Evolutionary conservation across 2,888 invertebrate genomes (phyloP).

Genomic region (Malthinus seriepunctatus): DNA sequence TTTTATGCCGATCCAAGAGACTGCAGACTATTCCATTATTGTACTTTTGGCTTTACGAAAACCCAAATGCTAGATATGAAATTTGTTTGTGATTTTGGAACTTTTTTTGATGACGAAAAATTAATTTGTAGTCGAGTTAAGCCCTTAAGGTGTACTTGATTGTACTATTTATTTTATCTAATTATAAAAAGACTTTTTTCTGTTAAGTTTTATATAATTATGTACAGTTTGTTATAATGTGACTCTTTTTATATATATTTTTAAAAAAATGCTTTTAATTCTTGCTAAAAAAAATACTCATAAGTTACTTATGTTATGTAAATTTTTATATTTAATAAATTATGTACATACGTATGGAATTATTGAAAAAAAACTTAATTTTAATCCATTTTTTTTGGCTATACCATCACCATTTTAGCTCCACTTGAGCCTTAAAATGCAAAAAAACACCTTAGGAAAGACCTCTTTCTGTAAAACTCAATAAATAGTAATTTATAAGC

Average conservation of each 20-base stretch:
- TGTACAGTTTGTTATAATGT: conserved; percentile 4
- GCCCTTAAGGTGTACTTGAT: conserved; percentile 50
- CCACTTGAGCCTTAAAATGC: no score
- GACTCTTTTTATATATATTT: background rate
- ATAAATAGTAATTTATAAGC: no score
- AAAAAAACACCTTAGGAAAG: no score
- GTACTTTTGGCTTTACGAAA: conserved; percentile 61
- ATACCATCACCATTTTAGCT: no score
- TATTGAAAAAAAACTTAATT: no score
- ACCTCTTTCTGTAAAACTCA: no score
- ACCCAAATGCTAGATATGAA: conserved; percentile 62
- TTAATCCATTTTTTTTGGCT: no score
- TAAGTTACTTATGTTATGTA: conserved; percentile 40
- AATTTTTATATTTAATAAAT: conserved; percentile 25
- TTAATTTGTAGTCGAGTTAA: conserved; percentile 56
- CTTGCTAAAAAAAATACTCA: conserved; percentile 41
- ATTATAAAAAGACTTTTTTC: background rate
- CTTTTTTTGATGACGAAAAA: conserved; percentile 58
- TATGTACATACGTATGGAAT: background rate
- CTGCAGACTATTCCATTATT: conserved; percentile 64
- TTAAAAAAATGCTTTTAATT: conserved; percentile 8
- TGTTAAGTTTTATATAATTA: conserved; percentile 7
- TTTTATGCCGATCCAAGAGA: conserved; percentile 63
- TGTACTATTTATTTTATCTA: conserved; percentile 22
- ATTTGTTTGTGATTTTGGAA: conserved; percentile 63